Percentiles rank a stretch among this genome's conserved stretches.
Evolutionary conservation across 2,797 vertebrate species (phyloP).

Genomic region (Tenualosa thibaudeaui): DNA sequence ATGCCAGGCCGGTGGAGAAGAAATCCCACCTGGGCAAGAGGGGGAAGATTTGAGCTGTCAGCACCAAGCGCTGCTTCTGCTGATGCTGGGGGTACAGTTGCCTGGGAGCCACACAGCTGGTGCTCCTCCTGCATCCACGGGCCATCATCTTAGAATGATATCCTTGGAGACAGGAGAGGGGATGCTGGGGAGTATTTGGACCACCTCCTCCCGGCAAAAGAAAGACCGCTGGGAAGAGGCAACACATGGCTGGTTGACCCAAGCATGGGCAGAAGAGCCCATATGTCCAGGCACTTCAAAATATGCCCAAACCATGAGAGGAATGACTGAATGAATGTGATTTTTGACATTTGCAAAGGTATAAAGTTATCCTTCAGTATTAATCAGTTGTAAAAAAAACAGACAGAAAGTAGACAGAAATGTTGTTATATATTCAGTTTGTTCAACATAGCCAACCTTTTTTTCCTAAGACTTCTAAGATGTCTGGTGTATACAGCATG

Average conservation of each 20-base stretch:
- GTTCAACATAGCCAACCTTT: not conserved
- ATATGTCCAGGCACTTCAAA: not conserved
- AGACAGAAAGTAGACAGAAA: not conserved
- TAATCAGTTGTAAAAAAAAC: not conserved
- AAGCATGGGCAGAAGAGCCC: not conserved
- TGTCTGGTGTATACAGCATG: not conserved
- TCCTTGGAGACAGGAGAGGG: slow-evolving; percentile 34
- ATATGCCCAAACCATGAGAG: not conserved
- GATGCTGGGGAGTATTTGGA: slow-evolving; percentile 19
- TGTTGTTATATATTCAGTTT: not conserved
- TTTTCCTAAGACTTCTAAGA: not conserved
- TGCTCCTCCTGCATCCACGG: slow-evolving; percentile 40
- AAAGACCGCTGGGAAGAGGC: not conserved
- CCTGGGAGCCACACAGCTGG: slow-evolving; percentile 55
- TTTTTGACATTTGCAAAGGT: not conserved
- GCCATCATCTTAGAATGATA: slow-evolving; percentile 30
- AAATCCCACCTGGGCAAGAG: slow-evolving; percentile 49
- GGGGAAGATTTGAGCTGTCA: slow-evolving; percentile 54
- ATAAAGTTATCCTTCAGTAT: not conserved
- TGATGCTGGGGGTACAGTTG: slow-evolving; percentile 53
- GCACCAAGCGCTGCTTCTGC: slow-evolving; percentile 33
- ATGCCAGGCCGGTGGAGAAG: slow-evolving; percentile 42
- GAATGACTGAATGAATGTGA: not conserved
- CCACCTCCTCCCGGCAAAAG: slow-evolving; percentile 8
- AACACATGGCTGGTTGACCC: not conserved